These are phyloP conservation scores for Morus bassanus DNA, from an alignment of 2,797 vertebrate species.

Conservation along the genomic window DNA sequence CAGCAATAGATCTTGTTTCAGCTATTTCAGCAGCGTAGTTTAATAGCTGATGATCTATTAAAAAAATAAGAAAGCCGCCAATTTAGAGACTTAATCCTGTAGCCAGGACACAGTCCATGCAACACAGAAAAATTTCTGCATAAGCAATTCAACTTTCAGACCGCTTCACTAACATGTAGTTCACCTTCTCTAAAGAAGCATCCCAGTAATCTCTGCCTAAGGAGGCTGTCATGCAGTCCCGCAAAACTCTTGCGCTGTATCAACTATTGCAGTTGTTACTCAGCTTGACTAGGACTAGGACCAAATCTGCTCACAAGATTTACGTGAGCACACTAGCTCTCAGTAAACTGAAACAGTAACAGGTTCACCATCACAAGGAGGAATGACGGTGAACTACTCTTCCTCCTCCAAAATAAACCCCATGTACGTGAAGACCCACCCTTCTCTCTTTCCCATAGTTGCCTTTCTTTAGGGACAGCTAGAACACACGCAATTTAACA, in stretches of 20 bases:
- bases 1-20: neutral
- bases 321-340: neutral
- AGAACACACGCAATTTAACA: neutral
- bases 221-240: neutral
- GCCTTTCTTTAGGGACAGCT: neutral
- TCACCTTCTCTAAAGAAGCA: neutral
- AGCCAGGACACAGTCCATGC: neutral
- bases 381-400: neutral
- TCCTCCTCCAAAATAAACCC: neutral
- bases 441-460: neutral
- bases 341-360: neutral
- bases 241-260: neutral
- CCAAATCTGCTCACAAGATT: neutral
- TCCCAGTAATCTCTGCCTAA: neutral
- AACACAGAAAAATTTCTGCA: neutral
- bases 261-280: neutral
- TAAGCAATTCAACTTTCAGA: neutral
- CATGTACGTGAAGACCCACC: neutral
- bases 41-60: neutral
- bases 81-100: neutral
- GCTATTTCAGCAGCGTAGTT: neutral
- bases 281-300: neutral
- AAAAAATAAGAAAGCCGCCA: neutral
- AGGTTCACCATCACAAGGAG: neutral
- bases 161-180: neutral